A percentile compares a stretch with the other conserved stretches of the same genome.
Conservation (phyloP, 1,140 invertebrate genomes). For the Sminthurides bifidus region DNA sequence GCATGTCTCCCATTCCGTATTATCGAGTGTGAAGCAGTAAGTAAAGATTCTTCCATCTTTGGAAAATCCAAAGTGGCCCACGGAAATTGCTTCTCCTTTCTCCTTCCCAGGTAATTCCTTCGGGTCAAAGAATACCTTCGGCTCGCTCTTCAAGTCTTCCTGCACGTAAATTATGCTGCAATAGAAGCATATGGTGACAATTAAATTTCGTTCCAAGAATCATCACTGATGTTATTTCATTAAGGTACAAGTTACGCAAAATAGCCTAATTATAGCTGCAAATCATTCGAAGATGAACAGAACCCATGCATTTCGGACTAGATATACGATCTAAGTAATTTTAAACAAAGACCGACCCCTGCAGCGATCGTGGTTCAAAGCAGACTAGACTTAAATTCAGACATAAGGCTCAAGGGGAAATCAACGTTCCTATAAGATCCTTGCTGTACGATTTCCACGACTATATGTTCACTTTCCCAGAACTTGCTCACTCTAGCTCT, state of each 20-base stretch:
- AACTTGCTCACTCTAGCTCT: too few species aligned
- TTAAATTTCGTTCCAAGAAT: neutral
- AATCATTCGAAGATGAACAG: neutral
- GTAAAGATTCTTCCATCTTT: constrained; percentile 61
- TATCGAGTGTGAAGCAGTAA: constrained; percentile 79
- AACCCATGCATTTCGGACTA: neutral
- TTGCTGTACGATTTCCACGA: too few species aligned
- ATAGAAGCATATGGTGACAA: constrained; percentile 2
- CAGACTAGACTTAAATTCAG: too few species aligned
- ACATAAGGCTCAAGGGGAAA: too few species aligned
- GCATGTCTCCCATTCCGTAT: constrained; percentile 90
- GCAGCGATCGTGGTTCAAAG: too few species aligned
- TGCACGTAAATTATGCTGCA: constrained; percentile 81
- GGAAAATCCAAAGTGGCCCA: constrained; percentile 1
- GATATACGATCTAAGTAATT: too few species aligned
- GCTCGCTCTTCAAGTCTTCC: constrained; percentile 62
- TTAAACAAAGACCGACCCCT: too few species aligned
- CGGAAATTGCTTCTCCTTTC: neutral
- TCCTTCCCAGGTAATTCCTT: constrained; percentile 65
- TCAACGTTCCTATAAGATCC: too few species aligned
- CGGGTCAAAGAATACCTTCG: constrained; percentile 85
- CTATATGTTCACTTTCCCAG: too few species aligned
- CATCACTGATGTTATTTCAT: neutral
- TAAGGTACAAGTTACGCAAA: neutral
- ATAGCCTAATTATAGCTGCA: neutral